Conservation (phyloP, 2,797 vertebrate species). For the Lacerta bilineata region DNA sequence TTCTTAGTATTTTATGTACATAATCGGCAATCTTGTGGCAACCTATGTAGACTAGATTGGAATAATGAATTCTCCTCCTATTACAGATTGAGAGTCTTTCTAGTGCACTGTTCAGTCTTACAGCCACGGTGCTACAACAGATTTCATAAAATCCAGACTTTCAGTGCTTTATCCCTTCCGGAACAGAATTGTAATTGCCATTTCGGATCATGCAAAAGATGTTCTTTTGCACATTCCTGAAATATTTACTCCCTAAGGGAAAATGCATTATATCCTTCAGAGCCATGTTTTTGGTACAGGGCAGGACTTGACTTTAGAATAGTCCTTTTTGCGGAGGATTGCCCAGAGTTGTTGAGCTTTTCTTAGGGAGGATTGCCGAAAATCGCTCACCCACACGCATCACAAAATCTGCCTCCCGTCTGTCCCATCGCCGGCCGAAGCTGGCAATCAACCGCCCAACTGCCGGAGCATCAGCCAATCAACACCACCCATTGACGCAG, state of each 20-base stretch:
- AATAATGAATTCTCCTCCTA: neutral
- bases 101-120: neutral
- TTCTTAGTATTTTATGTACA: neutral
- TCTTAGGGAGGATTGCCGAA: too few species aligned
- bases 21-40: neutral
- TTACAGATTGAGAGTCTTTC: neutral
- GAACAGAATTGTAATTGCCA: neutral
- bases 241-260: neutral
- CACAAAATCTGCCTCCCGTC: too few species aligned
- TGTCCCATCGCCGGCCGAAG: too few species aligned
- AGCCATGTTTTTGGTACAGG: neutral
- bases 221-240: neutral
- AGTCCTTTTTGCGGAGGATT: neutral
- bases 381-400: too few species aligned
- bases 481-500: too few species aligned
- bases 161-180: neutral
- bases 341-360: too few species aligned
- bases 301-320: neutral
- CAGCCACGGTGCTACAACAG: neutral
- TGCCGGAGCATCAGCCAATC: too few species aligned
- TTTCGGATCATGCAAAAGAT: neutral
- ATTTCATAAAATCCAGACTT: neutral
- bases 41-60: neutral
- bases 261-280: neutral
- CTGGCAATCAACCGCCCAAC: too few species aligned